Base-by-base conservation (phyloP, 1,140 invertebrate genomes). In the Goniozus legneri region DNA sequence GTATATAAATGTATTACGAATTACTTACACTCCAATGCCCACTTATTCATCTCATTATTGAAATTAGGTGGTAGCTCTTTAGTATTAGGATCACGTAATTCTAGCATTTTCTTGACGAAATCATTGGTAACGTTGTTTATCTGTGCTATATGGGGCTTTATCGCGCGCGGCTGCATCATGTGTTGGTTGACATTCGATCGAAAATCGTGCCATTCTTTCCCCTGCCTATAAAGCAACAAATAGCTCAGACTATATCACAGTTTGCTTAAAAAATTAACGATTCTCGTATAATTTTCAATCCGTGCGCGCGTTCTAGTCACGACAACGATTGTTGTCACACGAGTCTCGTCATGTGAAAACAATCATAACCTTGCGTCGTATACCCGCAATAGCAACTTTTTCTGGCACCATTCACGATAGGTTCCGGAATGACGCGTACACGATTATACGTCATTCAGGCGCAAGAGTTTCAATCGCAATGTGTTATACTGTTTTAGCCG, bases 1-100 rank as follows among this genome's bases (percentile, higher is more conserved):
- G 4, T 20, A 12, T 21, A 2, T 38, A n/a, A 38, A 20, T 18
- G 21, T 38, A 12, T 38, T 20, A n/a, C 3, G n/a, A 38, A 13
- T 33, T 33, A 62, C 72, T 72, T 58, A 79, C 76, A 84, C 62
- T 89, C 87, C 13, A 89, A 59, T 2, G 84, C 73, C 81, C 85
- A 84, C 58, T 84, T 80, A 58, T 82, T 83, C 42, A 87, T 71
- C 57, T 86, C 82, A 39, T 79, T 77, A 24, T 80, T 71, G 56
- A 86, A 84, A 47, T 79, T 69, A 0, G 57, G 62, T 0, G 79
- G 78, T 21, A 85, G 71, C 71, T 81, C 71, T 14, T 66, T 45
- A 64, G 74, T 72, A 30, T 77, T 64, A 15, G 75, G 52, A 56
- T 81, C 69, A 15, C 79, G 68, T 14, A 80, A 69, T 27, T 65